Evolutionary conservation across 2,797 vertebrate species (phyloP).

Genomic region (Scolopax bukidnonensis): DNA sequence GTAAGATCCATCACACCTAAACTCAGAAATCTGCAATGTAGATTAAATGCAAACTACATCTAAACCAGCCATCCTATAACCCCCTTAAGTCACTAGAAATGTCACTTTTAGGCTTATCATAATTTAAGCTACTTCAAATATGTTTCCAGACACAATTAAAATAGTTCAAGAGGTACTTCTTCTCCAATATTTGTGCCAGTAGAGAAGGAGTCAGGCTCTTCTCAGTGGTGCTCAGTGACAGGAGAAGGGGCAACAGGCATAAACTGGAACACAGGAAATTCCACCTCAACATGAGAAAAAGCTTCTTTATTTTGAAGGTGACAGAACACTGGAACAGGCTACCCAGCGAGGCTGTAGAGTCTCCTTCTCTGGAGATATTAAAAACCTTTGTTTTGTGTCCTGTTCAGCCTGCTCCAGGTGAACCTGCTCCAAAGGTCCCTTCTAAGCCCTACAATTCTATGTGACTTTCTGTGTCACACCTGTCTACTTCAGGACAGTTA

Average conservation of each 20-base stretch:
- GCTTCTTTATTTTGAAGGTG: neutral
- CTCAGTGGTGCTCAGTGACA: neutral
- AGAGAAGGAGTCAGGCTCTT: neutral
- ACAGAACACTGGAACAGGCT: neutral
- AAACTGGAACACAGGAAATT: neutral
- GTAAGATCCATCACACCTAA: neutral
- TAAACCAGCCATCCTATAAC: neutral
- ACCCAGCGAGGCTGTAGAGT: neutral
- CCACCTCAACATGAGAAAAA: neutral
- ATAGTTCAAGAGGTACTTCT: neutral
- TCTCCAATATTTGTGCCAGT: neutral
- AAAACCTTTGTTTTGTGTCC: neutral
- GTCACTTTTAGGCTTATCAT: neutral
- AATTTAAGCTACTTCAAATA: neutral
- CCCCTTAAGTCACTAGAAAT: neutral
- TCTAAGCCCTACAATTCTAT: too few species aligned
- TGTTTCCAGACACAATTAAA: neutral
- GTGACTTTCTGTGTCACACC: neutral
- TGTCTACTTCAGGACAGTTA: neutral
- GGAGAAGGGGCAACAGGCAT: neutral
- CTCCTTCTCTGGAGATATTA: neutral
- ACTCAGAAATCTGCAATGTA: neutral
- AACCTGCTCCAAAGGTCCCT: too few species aligned
- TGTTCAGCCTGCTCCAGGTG: too few species aligned
- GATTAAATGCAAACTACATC: neutral